phyloP scores from a whole-genome alignment of 1,140 invertebrate species.

The Adelges cooleyi region DNA sequence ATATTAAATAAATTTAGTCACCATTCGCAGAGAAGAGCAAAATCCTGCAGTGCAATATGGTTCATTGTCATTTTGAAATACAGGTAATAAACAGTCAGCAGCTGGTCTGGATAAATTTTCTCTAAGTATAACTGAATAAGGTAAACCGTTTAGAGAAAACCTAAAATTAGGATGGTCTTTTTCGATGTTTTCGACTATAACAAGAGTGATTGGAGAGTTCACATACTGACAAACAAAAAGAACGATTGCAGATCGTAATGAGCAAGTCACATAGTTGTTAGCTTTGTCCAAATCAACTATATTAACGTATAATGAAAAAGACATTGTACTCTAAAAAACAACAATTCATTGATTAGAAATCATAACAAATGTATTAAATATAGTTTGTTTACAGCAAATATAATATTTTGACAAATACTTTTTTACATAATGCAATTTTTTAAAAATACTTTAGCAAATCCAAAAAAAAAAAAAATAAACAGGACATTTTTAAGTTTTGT shows the following conservation, averaged over 20 bases:
- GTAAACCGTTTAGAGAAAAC: conserved; percentile 2
- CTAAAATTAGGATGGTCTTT: background rate
- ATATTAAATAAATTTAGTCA: conserved; percentile 38
- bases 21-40: conserved; percentile 54
- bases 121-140: conserved; percentile 4
- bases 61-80: conserved; percentile 41
- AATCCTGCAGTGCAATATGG: conserved; percentile 55
- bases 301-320: conserved; percentile 19
- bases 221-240: conserved; percentile 27
- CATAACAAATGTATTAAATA: no score
- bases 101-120: conserved; percentile 37
- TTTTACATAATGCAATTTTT: no score
- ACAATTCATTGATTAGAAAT: no score
- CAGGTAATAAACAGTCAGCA: conserved; percentile 46
- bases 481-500: no score
- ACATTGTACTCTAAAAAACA: background rate
- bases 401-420: no score
- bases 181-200: background rate
- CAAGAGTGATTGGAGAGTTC: background rate
- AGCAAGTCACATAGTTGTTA: conserved; percentile 4
- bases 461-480: no score
- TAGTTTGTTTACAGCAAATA: no score
- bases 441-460: no score
- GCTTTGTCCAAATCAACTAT: conserved; percentile 3
- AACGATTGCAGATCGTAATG: conserved; percentile 14